Evolutionary conservation across 2,888 invertebrate species (phyloP), one percentile per base, ranked within the genome.

Genomic region (Protodeltote pygarga): DNA sequence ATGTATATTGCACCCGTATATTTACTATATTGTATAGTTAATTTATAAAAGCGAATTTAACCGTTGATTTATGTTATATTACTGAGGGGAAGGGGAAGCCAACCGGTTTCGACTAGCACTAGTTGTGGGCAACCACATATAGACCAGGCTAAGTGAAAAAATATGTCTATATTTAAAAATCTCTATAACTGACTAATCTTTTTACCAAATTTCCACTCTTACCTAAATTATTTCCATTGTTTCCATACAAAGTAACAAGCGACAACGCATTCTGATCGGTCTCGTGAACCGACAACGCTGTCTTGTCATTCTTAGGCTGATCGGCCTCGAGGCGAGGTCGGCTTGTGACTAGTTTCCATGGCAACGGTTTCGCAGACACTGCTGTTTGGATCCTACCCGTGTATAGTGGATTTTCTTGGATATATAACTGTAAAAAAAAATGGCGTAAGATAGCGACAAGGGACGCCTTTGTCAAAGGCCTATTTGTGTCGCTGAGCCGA

Each of bases 321-420:
- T 20, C 39, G 0, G 20, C 91, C 1, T 81, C 64, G 68, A 88
- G 32, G 59, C 83, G 59, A 37, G 93, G 88, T 75, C 93, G 71
- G 75, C 95, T 94, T 5, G 94, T 93, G 73, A 95, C 92, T 17
- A 96, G 94, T 68, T 94, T 94, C 96, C 96, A 97, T 0, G 96
- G 96, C 66, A 95, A 93, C 0, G 86, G 93, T 74, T 65, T 76
- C 0, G 78, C 49, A 0, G 80, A 64, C 2, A 85, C 78, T 0
- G 82, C 74, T 37, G 80, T 83, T 5, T 84, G 83, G 0, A 86
- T 25, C 51, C 85, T 87, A 5, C 76, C 77, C 0, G 80, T 65
- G 70, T 86, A 90, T 1, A 75, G 49, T 9, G 62, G 59, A 39
- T 86, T 85, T 70, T 96, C 95, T 83, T 95, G 95, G 39, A 96